Conservation (phyloP, 2,888 invertebrate genomes). For the Temnothorax ravouxi region DNA sequence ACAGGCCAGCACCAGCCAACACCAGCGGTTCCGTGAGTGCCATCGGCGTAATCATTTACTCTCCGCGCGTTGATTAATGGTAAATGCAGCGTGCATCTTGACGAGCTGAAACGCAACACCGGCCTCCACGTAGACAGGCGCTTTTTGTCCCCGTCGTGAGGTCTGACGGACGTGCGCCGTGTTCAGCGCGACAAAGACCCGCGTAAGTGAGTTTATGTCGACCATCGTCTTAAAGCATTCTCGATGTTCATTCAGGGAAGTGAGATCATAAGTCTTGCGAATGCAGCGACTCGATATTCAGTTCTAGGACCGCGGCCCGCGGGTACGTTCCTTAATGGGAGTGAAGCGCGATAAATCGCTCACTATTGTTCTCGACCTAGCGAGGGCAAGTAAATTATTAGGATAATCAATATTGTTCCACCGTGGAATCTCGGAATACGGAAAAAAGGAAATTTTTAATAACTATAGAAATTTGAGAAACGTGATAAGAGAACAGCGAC, state of each 20-base stretch:
- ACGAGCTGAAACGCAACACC: slow-evolving; percentile 73
- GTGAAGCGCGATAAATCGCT: slow-evolving; percentile 65
- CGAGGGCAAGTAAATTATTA: slow-evolving; percentile 33
- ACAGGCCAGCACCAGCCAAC: slow-evolving; percentile 44
- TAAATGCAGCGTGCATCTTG: slow-evolving; percentile 69
- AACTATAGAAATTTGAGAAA: neutral
- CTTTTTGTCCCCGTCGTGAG: slow-evolving; percentile 65
- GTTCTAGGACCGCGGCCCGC: slow-evolving; percentile 51
- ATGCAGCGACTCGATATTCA: slow-evolving; percentile 55
- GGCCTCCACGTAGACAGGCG: slow-evolving; percentile 62
- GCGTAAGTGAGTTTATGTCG: slow-evolving; percentile 46
- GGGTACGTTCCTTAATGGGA: slow-evolving; percentile 55
- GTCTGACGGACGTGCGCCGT: slow-evolving; percentile 65
- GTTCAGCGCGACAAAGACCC: slow-evolving; percentile 62
- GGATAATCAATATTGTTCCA: slow-evolving; percentile 17
- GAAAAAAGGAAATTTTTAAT: neutral
- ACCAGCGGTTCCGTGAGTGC: slow-evolving; percentile 62
- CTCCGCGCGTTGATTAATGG: slow-evolving; percentile 80
- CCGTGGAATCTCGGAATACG: neutral
- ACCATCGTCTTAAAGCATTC: slow-evolving; percentile 54
- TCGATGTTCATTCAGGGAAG: slow-evolving; percentile 62
- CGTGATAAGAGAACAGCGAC: neutral
- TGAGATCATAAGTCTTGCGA: slow-evolving; percentile 64
- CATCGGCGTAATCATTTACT: slow-evolving; percentile 79
- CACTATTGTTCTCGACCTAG: slow-evolving; percentile 24